phyloP scores from a whole-genome alignment of 2,797 vertebrate species.

The Peromyscus melanophrys region DNA sequence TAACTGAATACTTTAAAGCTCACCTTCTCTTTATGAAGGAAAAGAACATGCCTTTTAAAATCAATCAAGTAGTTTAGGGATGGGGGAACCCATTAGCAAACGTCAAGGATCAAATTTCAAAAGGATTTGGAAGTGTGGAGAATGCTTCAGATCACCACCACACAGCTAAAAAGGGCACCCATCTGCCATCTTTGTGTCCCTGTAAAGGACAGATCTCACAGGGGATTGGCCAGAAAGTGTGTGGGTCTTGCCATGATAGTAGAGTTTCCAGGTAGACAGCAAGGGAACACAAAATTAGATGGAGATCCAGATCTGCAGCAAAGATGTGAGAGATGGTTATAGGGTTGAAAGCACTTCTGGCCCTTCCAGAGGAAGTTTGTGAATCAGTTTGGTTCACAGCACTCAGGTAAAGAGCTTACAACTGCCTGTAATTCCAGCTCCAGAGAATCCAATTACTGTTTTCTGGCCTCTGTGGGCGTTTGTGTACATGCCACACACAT shows the following conservation, averaged over 20 bases:
- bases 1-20: neutral
- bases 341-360: neutral
- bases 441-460: neutral
- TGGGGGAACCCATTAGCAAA: neutral
- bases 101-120: neutral
- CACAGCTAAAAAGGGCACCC: neutral
- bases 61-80: neutral
- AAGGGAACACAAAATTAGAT: neutral
- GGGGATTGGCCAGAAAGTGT: too few relatives aligned
- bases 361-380: neutral
- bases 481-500: neutral
- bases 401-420: neutral
- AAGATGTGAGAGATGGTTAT: neutral
- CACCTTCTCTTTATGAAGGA: neutral
- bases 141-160: fast-evolving
- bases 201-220: neutral
- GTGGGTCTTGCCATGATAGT: neutral
- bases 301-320: neutral
- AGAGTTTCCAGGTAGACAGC: neutral
- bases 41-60: neutral
- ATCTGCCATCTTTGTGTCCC: neutral
- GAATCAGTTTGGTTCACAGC: neutral
- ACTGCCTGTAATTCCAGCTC: neutral
- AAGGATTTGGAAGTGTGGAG: neutral
- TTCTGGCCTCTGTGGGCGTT: neutral